phyloP scores from a whole-genome alignment of 2,888 invertebrate genomes.

The Dryocosmus kuriphilus region DNA sequence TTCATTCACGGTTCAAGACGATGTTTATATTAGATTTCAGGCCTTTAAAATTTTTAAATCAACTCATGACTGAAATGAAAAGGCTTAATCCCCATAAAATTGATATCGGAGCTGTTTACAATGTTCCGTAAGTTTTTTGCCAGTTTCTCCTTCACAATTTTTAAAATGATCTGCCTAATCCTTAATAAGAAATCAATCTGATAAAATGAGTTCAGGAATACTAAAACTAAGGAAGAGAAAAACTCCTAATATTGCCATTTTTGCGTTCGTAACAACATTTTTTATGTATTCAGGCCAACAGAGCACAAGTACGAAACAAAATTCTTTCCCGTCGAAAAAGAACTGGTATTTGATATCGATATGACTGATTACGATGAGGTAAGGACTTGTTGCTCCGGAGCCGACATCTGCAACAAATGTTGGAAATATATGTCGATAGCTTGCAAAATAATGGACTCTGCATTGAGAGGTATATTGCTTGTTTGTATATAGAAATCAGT shows the following conservation, averaged over 20 bases:
- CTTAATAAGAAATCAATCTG: not conserved
- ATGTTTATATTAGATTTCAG: constrained; percentile 94
- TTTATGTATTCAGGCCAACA: constrained; percentile 60
- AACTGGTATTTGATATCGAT: constrained; percentile 99
- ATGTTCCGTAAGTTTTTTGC: constrained; percentile 53
- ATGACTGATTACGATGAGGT: constrained; percentile 99
- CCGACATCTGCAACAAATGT: constrained; percentile 95
- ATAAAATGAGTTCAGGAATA: not conserved
- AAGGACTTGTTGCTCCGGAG: constrained; percentile 93
- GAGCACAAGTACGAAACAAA: constrained; percentile 59
- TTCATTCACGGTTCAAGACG: constrained; percentile 95
- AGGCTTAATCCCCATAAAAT: constrained; percentile 93
- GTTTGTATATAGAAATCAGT: too few species aligned
- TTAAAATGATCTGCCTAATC: not conserved
- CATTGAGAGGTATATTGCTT: constrained; percentile 84
- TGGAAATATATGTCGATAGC: constrained; percentile 98
- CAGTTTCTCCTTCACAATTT: not conserved
- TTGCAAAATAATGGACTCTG: constrained; percentile 91
- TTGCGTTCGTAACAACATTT: not conserved
- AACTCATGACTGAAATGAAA: constrained; percentile 89
- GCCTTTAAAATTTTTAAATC: constrained; percentile 88
- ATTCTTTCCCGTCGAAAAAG: constrained; percentile 83
- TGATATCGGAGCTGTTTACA: constrained; percentile 88
- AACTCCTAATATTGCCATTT: not conserved
- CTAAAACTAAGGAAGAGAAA: too few species aligned